A percentile compares a stretch with the other conserved stretches of the same genome.
Evolutionary conservation across 2,113 vertebrate genomes (phyloP).

Genomic region (Pseudopodoces humilis): DNA sequence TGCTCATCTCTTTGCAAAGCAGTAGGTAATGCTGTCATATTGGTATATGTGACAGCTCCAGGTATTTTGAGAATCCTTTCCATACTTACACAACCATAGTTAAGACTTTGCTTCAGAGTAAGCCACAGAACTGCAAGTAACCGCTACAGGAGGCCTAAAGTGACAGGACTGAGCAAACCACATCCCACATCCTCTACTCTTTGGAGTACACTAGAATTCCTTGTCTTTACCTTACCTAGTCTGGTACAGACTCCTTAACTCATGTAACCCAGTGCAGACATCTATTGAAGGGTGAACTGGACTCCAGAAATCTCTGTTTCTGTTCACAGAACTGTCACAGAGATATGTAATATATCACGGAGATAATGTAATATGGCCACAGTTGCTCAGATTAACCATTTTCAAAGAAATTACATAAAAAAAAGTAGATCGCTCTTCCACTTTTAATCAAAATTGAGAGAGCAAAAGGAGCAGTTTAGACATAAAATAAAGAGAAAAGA

Average conservation of each 20-base stretch:
- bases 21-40: not conserved
- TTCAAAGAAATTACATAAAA: not conserved
- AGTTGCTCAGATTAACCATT: not conserved
- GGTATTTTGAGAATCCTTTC: not conserved
- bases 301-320: not conserved
- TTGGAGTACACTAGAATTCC: not conserved
- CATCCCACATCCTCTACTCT: not conserved
- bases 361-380: not conserved
- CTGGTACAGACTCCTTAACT: not conserved
- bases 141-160: not conserved
- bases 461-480: not conserved
- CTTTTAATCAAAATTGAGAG: not conserved
- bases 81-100: not conserved
- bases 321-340: not conserved
- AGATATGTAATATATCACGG: not conserved
- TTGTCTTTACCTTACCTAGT: not conserved
- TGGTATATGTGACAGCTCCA: not conserved
- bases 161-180: not conserved
- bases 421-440: not conserved
- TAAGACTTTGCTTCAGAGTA: not conserved
- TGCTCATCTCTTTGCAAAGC: not conserved
- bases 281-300: not conserved
- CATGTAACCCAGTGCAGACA: not conserved
- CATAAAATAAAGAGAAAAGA: not conserved
- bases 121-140: not conserved